A percentile compares a stretch with the other conserved stretches of the same genome.
These are phyloP conservation scores for Sepiola atlantica DNA, from an alignment of 2,888 invertebrate genomes.

Conservation along the genomic window DNA sequence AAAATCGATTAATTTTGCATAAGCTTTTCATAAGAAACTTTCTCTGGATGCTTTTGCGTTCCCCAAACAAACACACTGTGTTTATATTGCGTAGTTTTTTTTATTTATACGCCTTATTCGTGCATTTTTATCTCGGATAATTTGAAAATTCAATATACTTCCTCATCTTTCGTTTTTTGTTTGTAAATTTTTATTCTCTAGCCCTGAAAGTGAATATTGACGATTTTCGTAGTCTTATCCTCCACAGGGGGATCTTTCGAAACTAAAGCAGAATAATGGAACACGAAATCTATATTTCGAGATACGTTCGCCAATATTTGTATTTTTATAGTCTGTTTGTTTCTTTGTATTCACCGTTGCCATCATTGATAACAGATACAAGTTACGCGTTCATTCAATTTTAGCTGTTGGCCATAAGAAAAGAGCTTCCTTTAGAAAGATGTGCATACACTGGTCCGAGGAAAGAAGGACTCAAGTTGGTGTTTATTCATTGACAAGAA, in stretches of 20 bases:
- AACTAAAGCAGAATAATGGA: background rate
- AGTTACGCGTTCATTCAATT: background rate
- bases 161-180: background rate
- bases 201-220: background rate
- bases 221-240: background rate
- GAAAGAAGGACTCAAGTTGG: background rate
- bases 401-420: background rate
- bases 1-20: background rate
- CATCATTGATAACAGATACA: background rate
- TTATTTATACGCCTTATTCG: background rate
- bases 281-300: background rate
- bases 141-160: background rate
- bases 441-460: background rate
- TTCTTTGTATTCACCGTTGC: background rate
- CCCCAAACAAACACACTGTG: background rate
- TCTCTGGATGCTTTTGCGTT: background rate
- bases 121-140: background rate
- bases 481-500: background rate
- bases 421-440: background rate
- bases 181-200: background rate
- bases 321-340: background rate
- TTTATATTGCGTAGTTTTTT: background rate
- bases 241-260: background rate
- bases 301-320: background rate
- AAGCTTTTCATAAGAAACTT: background rate